Conservation (phyloP, 2,113 vertebrate species). For the Gavialis gangeticus region DNA sequence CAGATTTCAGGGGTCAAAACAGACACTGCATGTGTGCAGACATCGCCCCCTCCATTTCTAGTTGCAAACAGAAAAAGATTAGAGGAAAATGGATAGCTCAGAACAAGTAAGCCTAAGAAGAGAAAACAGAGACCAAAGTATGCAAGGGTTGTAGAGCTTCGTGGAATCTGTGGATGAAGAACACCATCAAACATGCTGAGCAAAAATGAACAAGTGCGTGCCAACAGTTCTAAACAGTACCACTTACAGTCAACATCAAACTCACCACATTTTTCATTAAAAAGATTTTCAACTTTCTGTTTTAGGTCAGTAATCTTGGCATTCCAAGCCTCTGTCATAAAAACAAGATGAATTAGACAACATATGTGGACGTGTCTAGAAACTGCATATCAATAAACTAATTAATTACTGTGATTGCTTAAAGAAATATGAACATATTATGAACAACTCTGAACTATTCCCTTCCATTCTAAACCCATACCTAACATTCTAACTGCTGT, state of each 20-base stretch:
- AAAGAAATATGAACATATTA: background rate
- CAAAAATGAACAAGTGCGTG: background rate
- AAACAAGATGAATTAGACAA: conserved; percentile 26
- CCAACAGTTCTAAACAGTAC: background rate
- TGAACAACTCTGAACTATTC: background rate
- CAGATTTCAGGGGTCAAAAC: background rate
- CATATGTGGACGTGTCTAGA: background rate
- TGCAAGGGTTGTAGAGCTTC: background rate
- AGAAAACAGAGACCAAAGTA: background rate
- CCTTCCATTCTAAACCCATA: background rate
- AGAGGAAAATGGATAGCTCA: background rate
- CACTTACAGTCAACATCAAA: background rate
- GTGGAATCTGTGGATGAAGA: background rate
- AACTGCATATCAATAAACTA: background rate
- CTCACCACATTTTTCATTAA: conserved; percentile 86
- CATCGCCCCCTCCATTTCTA: conserved; percentile 33
- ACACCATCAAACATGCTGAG: rapidly evolving
- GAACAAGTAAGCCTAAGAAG: background rate
- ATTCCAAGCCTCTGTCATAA: conserved; percentile 82
- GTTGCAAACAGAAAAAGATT: background rate
- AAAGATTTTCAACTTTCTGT: conserved; percentile 83
- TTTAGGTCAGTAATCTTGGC: conserved; percentile 83
- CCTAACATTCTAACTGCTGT: background rate
- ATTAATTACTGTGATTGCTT: background rate
- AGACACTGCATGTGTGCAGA: background rate